Base-by-base conservation (phyloP, 2,888 invertebrate species). In the Chymomyza fuscimana region DNA sequence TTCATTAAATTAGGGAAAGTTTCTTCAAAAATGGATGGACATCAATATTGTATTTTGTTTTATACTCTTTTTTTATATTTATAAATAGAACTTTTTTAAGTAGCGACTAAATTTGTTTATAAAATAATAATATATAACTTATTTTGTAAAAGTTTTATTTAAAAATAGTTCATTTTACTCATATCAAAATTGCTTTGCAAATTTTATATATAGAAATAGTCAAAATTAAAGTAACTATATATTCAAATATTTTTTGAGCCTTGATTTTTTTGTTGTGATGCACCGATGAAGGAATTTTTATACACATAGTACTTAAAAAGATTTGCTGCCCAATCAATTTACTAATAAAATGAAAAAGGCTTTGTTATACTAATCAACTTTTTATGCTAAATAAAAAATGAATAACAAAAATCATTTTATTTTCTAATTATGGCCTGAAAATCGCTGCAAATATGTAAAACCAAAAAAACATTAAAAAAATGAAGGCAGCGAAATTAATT, bases 11-110 rank as follows among this genome's bases (percentile, higher is more conserved):
- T 85, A 87, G 68, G 69, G 58, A 22, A 25, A 25, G 76, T 80
- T 76, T 58, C 77, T 76, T 87, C 83, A 74, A 85, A 84, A 84
- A 84, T 84, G 83, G 83, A 84, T 84, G 83, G 83, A 84, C 87
- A 84, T 87, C 73, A 76, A 76, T 76, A 76, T 76, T 76, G 72
- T 76, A 73, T 63, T 73, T 60, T 46, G 12, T 46, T 69, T 58
- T 70, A 60, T 67, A 73, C 9, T 70, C 71, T 78, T 76, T 82
- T 72, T 79, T 67, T 68, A 85, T 75, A 82, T 86, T 82, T 79
- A 79, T 76, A 76, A 62, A 58, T 65, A 59, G n/a, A 74, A 76
- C 82, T 84, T 86, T 81, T 73, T 73, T 9, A 40, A 40, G 40
- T 40, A 46, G 59, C 68, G 64, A 74, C 67, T 74, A 74, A 74